These are phyloP conservation scores for Phylloscopus whistleri DNA, from an alignment of 2,113 vertebrate species.

Conservation along the genomic window DNA sequence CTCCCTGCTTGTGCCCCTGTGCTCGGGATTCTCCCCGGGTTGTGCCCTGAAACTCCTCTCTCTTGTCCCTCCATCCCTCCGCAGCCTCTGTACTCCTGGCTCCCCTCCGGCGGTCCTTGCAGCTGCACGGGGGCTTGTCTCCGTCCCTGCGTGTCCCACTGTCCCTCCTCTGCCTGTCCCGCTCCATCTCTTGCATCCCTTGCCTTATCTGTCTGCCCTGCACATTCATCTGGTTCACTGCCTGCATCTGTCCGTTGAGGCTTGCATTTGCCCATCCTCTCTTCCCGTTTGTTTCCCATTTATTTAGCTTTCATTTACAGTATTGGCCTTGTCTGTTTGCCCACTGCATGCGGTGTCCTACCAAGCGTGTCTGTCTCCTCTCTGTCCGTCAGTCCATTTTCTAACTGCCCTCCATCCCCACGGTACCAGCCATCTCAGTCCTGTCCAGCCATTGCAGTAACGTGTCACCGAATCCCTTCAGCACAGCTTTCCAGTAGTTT, in stretches of 20 bases:
- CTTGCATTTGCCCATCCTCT: neutral
- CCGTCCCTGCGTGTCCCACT: neutral
- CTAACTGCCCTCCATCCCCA: neutral
- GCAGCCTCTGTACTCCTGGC: neutral
- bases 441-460: neutral
- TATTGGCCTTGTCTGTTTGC: constrained; percentile 26
- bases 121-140: neutral
- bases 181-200: neutral
- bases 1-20: neutral
- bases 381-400: neutral
- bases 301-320: neutral
- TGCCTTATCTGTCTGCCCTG: neutral
- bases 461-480: neutral
- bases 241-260: neutral
- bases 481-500: constrained; percentile 13
- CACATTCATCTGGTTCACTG: neutral
- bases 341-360: neutral
- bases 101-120: neutral
- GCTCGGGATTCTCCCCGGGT: neutral
- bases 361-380: neutral
- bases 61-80: neutral
- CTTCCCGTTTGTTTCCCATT: neutral
- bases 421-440: neutral
- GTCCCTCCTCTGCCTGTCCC: constrained; percentile 1
- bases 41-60: neutral